phyloP scores from a whole-genome alignment of 2,888 invertebrate genomes.

The Aphidius colemani region DNA sequence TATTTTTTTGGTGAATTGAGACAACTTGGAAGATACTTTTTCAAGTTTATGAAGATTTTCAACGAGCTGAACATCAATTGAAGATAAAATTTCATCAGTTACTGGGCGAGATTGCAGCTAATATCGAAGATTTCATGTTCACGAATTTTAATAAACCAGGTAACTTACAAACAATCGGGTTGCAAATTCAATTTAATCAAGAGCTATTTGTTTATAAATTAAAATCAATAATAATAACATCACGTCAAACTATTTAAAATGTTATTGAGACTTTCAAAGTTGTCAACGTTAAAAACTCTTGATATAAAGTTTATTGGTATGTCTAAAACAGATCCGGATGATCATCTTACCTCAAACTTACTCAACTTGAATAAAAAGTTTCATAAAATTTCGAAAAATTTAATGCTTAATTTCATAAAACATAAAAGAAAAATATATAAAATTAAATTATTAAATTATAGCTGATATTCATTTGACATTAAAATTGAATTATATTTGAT shows the following conservation, averaged over 20 bases:
- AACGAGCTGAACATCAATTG: not conserved
- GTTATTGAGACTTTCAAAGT: too few relatives aligned
- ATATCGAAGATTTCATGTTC: constrained; percentile 64
- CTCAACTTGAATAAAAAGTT: too few relatives aligned
- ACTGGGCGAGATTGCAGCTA: constrained; percentile 63
- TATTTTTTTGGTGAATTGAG: not conserved
- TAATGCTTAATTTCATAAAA: not conserved
- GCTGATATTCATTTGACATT: too few relatives aligned
- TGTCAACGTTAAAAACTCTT: too few relatives aligned
- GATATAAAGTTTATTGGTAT: too few relatives aligned
- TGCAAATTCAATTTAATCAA: constrained; percentile 2
- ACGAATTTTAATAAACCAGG: constrained; percentile 71
- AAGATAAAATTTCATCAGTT: not conserved
- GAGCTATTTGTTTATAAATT: too few relatives aligned
- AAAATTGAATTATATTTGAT: too few relatives aligned
- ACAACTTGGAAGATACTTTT: not conserved
- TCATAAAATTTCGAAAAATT: not conserved
- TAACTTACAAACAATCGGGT: constrained; percentile 52
- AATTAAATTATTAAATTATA: too few relatives aligned
- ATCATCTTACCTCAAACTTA: too few relatives aligned
- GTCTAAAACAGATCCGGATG: too few relatives aligned
- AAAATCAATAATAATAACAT: too few relatives aligned
- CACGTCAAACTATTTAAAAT: too few relatives aligned
- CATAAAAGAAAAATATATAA: not conserved
- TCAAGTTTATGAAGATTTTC: not conserved